Percentiles rank a stretch among this genome's conserved stretches.
Evolutionary conservation across 1,140 invertebrate genomes (phyloP).

Genomic region (Eueides isabella): DNA sequence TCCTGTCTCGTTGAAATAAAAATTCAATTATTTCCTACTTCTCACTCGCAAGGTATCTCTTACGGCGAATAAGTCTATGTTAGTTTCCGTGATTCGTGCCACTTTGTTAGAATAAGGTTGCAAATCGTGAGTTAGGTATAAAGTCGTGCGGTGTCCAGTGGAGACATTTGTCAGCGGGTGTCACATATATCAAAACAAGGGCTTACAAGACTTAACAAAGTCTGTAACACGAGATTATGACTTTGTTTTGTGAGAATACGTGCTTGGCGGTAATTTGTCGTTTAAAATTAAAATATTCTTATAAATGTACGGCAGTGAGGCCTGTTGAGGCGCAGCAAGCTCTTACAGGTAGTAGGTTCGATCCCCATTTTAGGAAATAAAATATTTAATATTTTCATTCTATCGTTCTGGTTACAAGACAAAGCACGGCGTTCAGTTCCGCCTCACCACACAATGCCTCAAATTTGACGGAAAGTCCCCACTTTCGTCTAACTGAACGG

Average conservation of each 20-base stretch:
- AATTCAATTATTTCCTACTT: background rate
- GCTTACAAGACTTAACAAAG: background rate
- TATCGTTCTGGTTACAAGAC: too few species aligned
- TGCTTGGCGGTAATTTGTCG: background rate
- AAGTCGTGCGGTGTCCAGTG: background rate
- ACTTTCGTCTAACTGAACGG: too few species aligned
- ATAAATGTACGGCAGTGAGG: too few species aligned
- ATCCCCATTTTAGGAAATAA: too few species aligned
- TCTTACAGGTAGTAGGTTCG: too few species aligned
- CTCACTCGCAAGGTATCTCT: background rate
- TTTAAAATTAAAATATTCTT: background rate
- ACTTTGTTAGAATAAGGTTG: constrained; percentile 7
- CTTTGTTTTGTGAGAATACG: background rate
- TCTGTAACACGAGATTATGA: background rate
- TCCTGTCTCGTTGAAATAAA: too few species aligned
- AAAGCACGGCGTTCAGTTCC: too few species aligned
- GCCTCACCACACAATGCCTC: too few species aligned
- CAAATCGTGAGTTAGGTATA: background rate
- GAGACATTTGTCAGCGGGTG: background rate
- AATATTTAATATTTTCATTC: too few species aligned
- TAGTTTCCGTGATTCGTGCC: background rate
- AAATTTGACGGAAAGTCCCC: too few species aligned
- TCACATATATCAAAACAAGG: constrained; percentile 2
- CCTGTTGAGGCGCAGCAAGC: too few species aligned
- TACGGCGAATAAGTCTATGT: background rate